Conservation (phyloP, 2,888 invertebrate genomes). For the Catocala nupta region DNA sequence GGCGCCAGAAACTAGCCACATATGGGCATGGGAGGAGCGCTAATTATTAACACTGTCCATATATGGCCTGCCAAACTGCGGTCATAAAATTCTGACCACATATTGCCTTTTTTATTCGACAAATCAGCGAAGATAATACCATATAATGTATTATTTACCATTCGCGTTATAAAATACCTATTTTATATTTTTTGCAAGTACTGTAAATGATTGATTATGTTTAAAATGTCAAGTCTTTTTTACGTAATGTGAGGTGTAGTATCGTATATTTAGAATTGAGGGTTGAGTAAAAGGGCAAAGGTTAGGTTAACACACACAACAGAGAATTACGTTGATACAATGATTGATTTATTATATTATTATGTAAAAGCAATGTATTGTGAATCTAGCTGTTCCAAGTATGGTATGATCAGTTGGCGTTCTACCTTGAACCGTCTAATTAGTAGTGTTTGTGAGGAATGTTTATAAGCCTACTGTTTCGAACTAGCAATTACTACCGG, state of each 20-base stretch:
- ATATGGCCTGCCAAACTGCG: conserved; percentile 52
- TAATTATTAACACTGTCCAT: conserved; percentile 55
- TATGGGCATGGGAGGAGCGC: conserved; percentile 71
- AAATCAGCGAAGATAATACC: conserved; percentile 57
- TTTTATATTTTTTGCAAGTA: conserved; percentile 23
- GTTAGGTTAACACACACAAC: conserved; percentile 42
- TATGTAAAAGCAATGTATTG: conserved; percentile 10
- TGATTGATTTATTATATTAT: conserved; percentile 16
- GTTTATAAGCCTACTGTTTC: background rate
- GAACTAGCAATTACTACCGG: background rate
- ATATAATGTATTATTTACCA: conserved; percentile 36
- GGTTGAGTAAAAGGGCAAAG: conserved; percentile 39
- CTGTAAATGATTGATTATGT: conserved; percentile 40
- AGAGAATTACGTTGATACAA: conserved; percentile 18
- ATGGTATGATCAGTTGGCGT: conserved; percentile 5
- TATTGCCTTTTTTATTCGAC: conserved; percentile 64
- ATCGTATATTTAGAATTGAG: conserved; percentile 25
- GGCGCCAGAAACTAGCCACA: conserved; percentile 56
- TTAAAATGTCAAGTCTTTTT: conserved; percentile 42
- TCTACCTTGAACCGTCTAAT: conserved; percentile 11
- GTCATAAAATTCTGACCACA: conserved; percentile 64
- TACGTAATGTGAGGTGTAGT: conserved; percentile 35
- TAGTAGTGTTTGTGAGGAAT: conserved; percentile 7
- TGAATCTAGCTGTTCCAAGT: background rate
- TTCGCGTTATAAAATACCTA: conserved; percentile 22